Percentiles rank a stretch among this genome's conserved stretches.
Evolutionary conservation across 2,888 invertebrate genomes (phyloP).

Genomic region (Rhagonycha lutea): DNA sequence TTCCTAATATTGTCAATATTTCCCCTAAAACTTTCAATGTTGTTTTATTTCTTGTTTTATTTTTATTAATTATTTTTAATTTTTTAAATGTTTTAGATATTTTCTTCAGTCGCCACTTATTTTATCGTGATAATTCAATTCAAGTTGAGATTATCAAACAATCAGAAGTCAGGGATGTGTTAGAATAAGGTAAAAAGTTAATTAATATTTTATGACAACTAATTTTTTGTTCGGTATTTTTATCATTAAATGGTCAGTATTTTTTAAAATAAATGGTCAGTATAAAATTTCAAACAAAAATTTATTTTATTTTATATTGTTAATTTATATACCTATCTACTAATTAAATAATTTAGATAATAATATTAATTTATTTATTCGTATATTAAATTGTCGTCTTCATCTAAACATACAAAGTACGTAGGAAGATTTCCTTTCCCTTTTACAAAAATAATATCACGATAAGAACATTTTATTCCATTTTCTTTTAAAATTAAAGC

Average conservation of each 20-base stretch:
- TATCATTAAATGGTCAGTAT: too few relatives aligned
- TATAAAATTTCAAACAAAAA: too few relatives aligned
- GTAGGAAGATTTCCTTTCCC: constrained; percentile 72
- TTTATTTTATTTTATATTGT: background rate
- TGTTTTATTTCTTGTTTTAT: too few relatives aligned
- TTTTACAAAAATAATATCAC: constrained; percentile 75
- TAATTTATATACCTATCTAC: too few relatives aligned
- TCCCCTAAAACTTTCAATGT: too few relatives aligned
- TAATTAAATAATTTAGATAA: background rate
- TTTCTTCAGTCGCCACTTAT: constrained; percentile 30
- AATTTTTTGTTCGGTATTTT: too few relatives aligned
- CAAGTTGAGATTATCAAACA: constrained; percentile 8
- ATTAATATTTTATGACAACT: too few relatives aligned
- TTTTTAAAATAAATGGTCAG: too few relatives aligned
- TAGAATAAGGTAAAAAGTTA: too few relatives aligned
- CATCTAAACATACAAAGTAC: constrained; percentile 72
- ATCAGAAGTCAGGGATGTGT: background rate
- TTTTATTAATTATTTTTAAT: background rate
- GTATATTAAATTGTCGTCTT: constrained; percentile 40
- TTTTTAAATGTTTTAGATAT: constrained; percentile 24
- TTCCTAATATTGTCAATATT: too few relatives aligned
- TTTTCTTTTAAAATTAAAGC: constrained; percentile 69
- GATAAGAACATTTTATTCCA: constrained; percentile 69
- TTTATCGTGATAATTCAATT: constrained; percentile 31
- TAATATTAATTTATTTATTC: background rate